These are phyloP conservation scores for Microcebus murinus DNA, from an alignment of 2,113 vertebrate species.

Conservation along the genomic window DNA sequence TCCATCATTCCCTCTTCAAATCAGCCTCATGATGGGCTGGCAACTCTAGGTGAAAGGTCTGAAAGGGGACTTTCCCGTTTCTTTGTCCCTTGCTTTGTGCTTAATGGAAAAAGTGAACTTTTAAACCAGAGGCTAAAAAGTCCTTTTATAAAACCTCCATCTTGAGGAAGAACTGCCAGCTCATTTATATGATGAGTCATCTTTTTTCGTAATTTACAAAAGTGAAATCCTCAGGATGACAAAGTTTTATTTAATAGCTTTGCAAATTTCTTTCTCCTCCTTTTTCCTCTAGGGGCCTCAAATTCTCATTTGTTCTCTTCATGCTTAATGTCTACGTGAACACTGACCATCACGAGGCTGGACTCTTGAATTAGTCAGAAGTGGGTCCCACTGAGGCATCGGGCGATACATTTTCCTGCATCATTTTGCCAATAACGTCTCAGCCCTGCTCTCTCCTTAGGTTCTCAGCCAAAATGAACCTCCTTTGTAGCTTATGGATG, in stretches of 20 bases:
- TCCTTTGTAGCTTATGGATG: constrained; percentile 34
- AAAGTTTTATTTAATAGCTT: constrained; percentile 39
- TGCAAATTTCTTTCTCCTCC: constrained; percentile 15
- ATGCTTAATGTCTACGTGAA: neutral
- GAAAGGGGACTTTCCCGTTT: constrained; percentile 42
- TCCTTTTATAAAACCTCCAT: constrained; percentile 47
- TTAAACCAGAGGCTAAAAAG: constrained; percentile 52
- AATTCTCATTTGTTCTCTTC: constrained; percentile 16
- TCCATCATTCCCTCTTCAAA: neutral
- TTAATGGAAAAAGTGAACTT: constrained; percentile 75
- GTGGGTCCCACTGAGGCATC: neutral
- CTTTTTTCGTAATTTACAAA: constrained; percentile 51
- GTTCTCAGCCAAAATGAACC: constrained; percentile 33
- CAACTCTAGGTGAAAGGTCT: constrained; percentile 54
- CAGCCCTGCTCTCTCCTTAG: neutral
- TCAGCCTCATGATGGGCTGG: constrained; percentile 46
- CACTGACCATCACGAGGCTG: neutral
- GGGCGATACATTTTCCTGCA: neutral
- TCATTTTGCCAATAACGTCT: constrained; percentile 23
- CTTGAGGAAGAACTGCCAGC: constrained; percentile 55
- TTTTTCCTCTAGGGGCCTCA: neutral
- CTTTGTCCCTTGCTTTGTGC: constrained; percentile 53
- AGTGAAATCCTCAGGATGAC: constrained; percentile 55
- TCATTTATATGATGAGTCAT: constrained; percentile 56
- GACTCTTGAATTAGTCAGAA: neutral